Base-by-base conservation (phyloP, 2,797 vertebrate genomes). In the Rallus crepitans region DNA sequence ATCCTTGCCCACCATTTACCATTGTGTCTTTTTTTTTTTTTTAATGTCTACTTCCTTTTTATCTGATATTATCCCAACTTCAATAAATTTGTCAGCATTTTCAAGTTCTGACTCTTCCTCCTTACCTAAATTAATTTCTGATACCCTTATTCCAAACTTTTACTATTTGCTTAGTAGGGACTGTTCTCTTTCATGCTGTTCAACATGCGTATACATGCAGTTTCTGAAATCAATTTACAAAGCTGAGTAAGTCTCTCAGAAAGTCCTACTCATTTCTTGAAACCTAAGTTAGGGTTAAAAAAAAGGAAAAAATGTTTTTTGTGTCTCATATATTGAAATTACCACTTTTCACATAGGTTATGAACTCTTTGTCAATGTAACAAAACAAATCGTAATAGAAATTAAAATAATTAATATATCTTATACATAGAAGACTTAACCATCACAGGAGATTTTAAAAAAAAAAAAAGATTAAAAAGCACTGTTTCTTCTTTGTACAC, bases 291-390 rank as follows among this genome's bases (percentile, higher is more conserved):
- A 76, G 39, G 40, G 19, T 89, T 47, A 72, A 93, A 87, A 84
- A 82, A 8, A 3, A 2, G 4, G 2, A 0, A 3, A 45, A 70
- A 66, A 7, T 2, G 1, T 6, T 15, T 35, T 86, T 57, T 25
- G 2, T 75, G 15, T 61, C 17, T 72, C 20, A 7, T 47, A n/a
- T 18, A 24, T 35, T 6, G 23, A 45, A 63, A 52, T 88, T 77
- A 48, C 12, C 5, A 40, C 13, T 86, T 91, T 66, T 94, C 42
- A 68, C 11, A 15, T 9, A 53, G 13, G 5, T 3, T 21, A 35
- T 77, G 13, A 82, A 77, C 15, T 71, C 64, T 1, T 83, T 92
- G 77, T 68, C 31, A 8, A 23, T 27, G 17, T 48, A 56, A 12
- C 8, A 61, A 73, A 37, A 70, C 12, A 56, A 53, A 13, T 4